phyloP scores from a whole-genome alignment of 2,888 invertebrate species.

The Drosophila affinis region DNA sequence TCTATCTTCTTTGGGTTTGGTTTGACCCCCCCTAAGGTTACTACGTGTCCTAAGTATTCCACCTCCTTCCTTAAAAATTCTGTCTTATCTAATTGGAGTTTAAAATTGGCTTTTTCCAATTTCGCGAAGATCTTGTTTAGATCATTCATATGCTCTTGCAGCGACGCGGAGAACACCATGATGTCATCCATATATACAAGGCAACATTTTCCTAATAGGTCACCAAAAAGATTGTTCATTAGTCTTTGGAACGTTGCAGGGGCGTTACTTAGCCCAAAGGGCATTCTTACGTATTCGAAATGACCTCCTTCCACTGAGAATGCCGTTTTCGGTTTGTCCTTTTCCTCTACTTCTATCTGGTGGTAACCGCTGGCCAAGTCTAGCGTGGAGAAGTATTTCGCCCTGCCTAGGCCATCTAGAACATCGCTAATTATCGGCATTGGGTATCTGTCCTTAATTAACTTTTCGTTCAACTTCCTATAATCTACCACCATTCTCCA shows the following conservation, averaged over 20 bases:
- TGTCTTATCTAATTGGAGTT: neutral
- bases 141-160: neutral
- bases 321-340: too few relatives aligned
- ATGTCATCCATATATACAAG: neutral
- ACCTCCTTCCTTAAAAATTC: slow-evolving; percentile 5
- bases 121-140: neutral
- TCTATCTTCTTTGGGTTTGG: slow-evolving; percentile 3
- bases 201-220: neutral
- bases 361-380: too few relatives aligned
- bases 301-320: too few relatives aligned
- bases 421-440: too few relatives aligned
- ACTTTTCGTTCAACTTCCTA: too few relatives aligned
- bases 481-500: too few relatives aligned
- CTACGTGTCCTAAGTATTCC: slow-evolving; percentile 2
- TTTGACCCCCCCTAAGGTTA: neutral
- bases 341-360: too few relatives aligned
- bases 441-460: too few relatives aligned
- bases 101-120: slow-evolving; percentile 3
- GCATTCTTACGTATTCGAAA: too few relatives aligned
- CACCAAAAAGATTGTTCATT: neutral
- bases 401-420: too few relatives aligned
- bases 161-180: neutral
- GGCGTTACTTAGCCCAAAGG: too few relatives aligned
- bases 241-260: neutral
- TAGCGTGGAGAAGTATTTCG: too few relatives aligned